phyloP scores from a whole-genome alignment of 35 echinoderm and acorn worm species.

The Eucidaris tribuloides region DNA sequence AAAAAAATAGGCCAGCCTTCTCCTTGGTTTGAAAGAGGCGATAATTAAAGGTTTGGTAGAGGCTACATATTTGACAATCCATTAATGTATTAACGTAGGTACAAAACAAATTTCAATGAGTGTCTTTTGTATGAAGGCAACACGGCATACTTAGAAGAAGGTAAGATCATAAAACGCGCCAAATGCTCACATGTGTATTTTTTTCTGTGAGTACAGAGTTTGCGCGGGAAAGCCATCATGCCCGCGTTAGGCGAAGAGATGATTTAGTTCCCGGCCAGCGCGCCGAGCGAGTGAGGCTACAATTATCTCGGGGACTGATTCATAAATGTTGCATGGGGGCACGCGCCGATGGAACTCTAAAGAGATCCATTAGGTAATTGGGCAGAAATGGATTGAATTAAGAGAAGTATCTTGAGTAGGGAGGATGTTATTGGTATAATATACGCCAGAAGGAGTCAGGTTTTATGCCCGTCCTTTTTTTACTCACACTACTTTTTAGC shows the following conservation, averaged over 20 bases:
- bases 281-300: background rate
- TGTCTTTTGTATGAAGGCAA: too few species aligned
- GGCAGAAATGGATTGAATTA: conserved; percentile 20
- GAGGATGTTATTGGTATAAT: background rate
- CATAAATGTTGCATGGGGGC: conserved; percentile 30
- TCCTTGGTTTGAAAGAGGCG: background rate
- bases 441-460: background rate
- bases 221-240: background rate
- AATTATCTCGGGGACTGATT: conserved; percentile 10
- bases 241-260: background rate
- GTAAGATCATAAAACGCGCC: too few species aligned
- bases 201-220: background rate
- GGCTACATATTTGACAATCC: background rate
- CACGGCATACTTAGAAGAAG: too few species aligned
- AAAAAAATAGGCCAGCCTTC: background rate
- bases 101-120: background rate
- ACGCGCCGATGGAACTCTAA: conserved; percentile 18
- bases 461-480: background rate
- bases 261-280: background rate
- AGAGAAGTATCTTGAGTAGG: background rate
- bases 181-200: background rate
- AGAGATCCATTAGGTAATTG: conserved; percentile 32
- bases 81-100: background rate
- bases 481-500: background rate
- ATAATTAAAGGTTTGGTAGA: conserved; percentile 14